A percentile compares a stretch with the other conserved stretches of the same genome.
Evolutionary conservation across 2,888 invertebrate species (phyloP).

Genomic region (Napeogenes sylphis): DNA sequence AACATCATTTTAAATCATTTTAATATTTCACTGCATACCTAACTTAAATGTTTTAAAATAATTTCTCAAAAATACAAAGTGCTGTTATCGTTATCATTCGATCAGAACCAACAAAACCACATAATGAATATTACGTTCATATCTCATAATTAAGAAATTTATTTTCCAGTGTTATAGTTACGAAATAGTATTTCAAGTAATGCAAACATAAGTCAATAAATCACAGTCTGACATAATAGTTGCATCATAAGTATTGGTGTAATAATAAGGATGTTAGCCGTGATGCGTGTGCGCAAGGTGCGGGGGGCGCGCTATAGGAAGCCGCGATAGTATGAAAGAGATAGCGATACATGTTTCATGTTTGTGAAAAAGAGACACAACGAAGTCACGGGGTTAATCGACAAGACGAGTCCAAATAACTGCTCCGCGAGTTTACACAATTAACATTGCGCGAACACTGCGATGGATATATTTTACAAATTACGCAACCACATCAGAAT

Average conservation of each 20-base stretch:
- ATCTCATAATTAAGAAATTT: constrained; percentile 12
- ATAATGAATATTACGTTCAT: not conserved
- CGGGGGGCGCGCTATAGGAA: constrained; percentile 39
- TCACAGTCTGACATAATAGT: constrained; percentile 43
- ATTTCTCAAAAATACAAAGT: no score
- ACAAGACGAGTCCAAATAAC: constrained; percentile 37
- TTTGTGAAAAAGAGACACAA: constrained; percentile 31
- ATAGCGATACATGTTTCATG: constrained; percentile 25
- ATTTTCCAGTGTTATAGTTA: constrained; percentile 12
- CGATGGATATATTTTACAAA: constrained; percentile 16
- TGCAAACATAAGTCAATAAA: constrained; percentile 27
- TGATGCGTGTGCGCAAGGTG: constrained; percentile 36
- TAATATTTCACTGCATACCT: no score
- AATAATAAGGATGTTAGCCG: constrained; percentile 44
- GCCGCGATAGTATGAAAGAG: constrained; percentile 36
- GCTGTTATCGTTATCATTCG: no score
- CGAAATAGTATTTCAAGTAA: constrained; percentile 21
- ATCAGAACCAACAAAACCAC: not conserved
- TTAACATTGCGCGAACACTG: constrained; percentile 27
- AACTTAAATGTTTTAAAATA: no score
- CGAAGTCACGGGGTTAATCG: constrained; percentile 37
- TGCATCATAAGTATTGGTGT: constrained; percentile 44
- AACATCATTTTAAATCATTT: no score
- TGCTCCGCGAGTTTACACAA: constrained; percentile 31
- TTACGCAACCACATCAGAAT: not conserved